Evolutionary conservation across 2,888 invertebrate genomes (phyloP).

Genomic region (Lepidochrysops patricia): DNA sequence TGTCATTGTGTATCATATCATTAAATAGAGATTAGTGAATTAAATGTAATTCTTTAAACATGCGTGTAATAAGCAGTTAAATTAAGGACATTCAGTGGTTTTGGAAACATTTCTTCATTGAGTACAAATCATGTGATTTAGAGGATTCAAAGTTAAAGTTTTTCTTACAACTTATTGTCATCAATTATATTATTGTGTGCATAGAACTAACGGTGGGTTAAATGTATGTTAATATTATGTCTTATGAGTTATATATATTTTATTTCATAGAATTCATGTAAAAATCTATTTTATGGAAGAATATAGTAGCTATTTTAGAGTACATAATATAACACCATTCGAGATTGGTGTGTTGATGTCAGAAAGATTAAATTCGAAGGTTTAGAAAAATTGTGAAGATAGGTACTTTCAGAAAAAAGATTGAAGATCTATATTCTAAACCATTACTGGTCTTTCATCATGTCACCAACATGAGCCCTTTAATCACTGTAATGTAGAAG

Average conservation of each 20-base stretch:
- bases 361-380: not conserved
- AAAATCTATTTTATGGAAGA: too few species aligned
- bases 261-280: not conserved
- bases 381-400: not conserved
- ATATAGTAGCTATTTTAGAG: too few species aligned
- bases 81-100: not conserved
- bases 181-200: not conserved
- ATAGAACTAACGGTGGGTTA: not conserved
- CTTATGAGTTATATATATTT: not conserved
- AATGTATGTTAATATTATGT: not conserved
- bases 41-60: not conserved
- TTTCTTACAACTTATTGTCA: not conserved
- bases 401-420: not conserved
- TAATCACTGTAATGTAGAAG: not conserved
- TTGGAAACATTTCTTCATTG: not conserved
- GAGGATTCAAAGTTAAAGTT: not conserved
- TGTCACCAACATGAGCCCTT: not conserved
- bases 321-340: too few species aligned
- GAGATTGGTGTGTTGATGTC: not conserved
- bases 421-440: too few species aligned
- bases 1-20: conserved; percentile 28
- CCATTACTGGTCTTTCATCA: not conserved
- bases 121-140: conserved; percentile 7
- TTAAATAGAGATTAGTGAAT: conserved; percentile 6
- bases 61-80: not conserved